phyloP scores from a whole-genome alignment of 1,140 invertebrate genomes.

The Lepidotrigona ventralis region DNA sequence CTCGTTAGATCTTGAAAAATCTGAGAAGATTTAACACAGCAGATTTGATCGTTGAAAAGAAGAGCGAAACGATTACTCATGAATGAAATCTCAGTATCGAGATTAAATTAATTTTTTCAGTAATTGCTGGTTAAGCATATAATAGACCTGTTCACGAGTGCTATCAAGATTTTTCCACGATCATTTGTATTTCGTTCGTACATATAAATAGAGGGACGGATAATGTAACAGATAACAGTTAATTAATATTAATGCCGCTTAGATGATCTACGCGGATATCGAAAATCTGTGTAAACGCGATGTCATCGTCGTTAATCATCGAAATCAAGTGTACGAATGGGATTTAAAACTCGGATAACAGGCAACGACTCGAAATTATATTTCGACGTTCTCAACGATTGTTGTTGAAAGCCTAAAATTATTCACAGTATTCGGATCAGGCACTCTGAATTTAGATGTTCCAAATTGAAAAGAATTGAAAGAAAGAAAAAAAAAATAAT shows the following conservation, averaged over 20 bases:
- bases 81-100: neutral
- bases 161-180: neutral
- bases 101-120: neutral
- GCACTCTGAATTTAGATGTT: too few relatives aligned
- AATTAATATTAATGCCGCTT: neutral
- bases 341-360: slow-evolving; percentile 8
- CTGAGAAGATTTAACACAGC: neutral
- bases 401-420: neutral
- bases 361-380: neutral
- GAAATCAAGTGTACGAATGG: neutral
- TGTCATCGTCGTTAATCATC: neutral
- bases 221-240: too few relatives aligned
- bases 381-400: neutral
- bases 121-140: neutral
- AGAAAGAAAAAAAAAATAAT: too few relatives aligned
- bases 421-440: neutral
- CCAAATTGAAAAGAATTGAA: neutral
- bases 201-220: neutral
- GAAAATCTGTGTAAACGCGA: neutral
- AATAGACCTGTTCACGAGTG: neutral
- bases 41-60: neutral
- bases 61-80: neutral
- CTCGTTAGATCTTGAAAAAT: too few relatives aligned
- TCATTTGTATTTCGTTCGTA: neutral
- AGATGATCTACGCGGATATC: neutral